These are phyloP conservation scores for Acleris literana DNA, from an alignment of 2,888 invertebrate species.

Conservation along the genomic window DNA sequence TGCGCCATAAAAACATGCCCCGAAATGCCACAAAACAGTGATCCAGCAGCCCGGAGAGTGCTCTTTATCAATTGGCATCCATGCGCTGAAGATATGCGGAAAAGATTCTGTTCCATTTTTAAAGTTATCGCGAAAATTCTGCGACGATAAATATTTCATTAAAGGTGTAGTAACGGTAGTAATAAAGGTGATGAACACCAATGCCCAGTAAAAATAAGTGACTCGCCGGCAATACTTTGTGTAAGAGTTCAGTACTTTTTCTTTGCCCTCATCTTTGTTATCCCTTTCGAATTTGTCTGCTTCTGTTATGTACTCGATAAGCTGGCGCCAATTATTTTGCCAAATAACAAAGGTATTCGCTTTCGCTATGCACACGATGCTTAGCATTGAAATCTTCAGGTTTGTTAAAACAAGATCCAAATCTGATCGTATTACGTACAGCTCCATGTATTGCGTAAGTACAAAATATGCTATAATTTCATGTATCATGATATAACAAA, in stretches of 20 bases:
- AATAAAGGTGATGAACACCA: constrained; percentile 62
- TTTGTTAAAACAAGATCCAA: constrained; percentile 66
- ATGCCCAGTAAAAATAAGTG: constrained; percentile 65
- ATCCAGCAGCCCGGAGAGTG: constrained; percentile 65
- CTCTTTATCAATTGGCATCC: constrained; percentile 71
- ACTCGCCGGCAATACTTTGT: constrained; percentile 65
- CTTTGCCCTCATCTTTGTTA: constrained; percentile 46
- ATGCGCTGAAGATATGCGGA: constrained; percentile 72
- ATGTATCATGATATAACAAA: constrained; percentile 54
- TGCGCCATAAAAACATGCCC: constrained; percentile 59
- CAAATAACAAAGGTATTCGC: constrained; percentile 62
- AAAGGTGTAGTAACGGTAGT: constrained; percentile 57
- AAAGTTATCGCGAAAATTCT: constrained; percentile 54
- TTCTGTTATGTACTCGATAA: constrained; percentile 63
- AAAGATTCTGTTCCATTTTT: constrained; percentile 62
- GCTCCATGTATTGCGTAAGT: constrained; percentile 64
- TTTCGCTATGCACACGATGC: constrained; percentile 66
- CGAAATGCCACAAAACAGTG: constrained; percentile 60
- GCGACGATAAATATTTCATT: constrained; percentile 57
- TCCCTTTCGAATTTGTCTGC: constrained; percentile 67
- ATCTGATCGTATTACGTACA: constrained; percentile 63
- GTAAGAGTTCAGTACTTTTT: constrained; percentile 56
- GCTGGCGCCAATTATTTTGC: constrained; percentile 61
- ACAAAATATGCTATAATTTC: constrained; percentile 61
- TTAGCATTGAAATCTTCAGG: constrained; percentile 70